Evolutionary conservation across 1,140 invertebrate species (phyloP), one percentile per base, ranked within the genome.

Genomic region (Trachymyrmex cornetzi): DNA sequence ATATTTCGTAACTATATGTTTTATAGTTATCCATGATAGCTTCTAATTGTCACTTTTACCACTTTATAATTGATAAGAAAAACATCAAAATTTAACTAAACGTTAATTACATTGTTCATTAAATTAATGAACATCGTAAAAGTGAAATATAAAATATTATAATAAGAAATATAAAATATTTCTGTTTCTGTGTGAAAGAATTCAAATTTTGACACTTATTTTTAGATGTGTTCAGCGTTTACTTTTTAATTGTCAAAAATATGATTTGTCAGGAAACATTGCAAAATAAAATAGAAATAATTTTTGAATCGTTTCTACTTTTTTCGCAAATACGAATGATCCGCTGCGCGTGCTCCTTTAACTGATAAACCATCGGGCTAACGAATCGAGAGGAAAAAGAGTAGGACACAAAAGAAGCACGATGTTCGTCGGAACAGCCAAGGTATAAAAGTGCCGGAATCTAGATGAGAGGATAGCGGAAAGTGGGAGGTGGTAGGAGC

Each of bases 381-480:
- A 84, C 80, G 80, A 84, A 84, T 84, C 55, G 38, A 61, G 55
- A 75, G 80, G 69, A 75, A 75, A 79, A 79, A 77, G 80, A 75
- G 50, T 77, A 67, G 38, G 77, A 87, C 24, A 55, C 55, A 80
- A 84, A 89, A 87, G 85, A 61, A 89, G 24, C 66, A 72, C 24
- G 63, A 34, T 44, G 38, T 44, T 34, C 64, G 59, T 50, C 48
- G 74, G 77, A 85, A 79, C 72, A 38, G 55, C 27, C 63, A 34
- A 77, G 75, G 61, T 67, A 74, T 24, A 80, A 67, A 69, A 87
- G 72, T 75, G 66, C n/a, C n/a, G 44, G 24, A 77, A 69, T 86
- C 75, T 34, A 80, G 89, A 90, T 64, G 67, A 79, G 72, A 77
- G 87, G 80, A 88, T 88, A 85, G 81, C 34, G 55, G 63, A 50